A percentile compares a stretch with the other conserved stretches of the same genome.
Evolutionary conservation across 2,113 vertebrate species (phyloP).

Genomic region (Prunella fulvescens): DNA sequence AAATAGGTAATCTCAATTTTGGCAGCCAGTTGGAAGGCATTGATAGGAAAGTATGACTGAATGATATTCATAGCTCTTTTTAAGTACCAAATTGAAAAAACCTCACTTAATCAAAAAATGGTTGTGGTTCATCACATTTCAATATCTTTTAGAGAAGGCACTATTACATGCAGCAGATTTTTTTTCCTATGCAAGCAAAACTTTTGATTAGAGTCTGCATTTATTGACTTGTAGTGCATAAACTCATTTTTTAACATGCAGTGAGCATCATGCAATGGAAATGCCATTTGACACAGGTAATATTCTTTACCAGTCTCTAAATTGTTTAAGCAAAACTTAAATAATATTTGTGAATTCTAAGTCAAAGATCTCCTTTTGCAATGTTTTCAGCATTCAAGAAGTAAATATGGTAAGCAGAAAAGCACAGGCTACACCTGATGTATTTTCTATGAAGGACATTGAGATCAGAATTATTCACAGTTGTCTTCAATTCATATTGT

Average conservation of each 20-base stretch:
- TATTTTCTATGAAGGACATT: not conserved
- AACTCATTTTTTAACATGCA: conserved; percentile 10
- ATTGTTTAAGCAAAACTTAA: conserved; percentile 9
- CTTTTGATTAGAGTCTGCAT: conserved; percentile 62
- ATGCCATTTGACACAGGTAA: conserved; percentile 2
- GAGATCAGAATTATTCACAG: not conserved
- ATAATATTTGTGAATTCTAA: not conserved
- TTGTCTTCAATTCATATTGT: not conserved
- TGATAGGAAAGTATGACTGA: conserved; percentile 64
- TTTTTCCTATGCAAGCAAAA: conserved; percentile 54
- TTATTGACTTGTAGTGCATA: conserved; percentile 55
- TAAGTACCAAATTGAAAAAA: conserved; percentile 75
- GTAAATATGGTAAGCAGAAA: not conserved
- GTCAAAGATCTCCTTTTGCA: not conserved
- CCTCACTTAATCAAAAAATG: conserved; percentile 63
- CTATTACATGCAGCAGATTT: conserved; percentile 47
- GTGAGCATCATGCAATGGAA: conserved; percentile 7
- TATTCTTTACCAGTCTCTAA: not conserved
- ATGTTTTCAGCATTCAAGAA: not conserved
- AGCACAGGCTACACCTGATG: not conserved
- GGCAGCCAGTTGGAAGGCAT: conserved; percentile 43
- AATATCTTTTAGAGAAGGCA: conserved; percentile 65
- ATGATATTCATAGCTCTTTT: conserved; percentile 71
- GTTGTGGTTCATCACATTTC: conserved; percentile 70
- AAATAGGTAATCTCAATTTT: conserved; percentile 44